Conservation (phyloP, 2,113 vertebrate species). For the Dasyurus viverrinus region DNA sequence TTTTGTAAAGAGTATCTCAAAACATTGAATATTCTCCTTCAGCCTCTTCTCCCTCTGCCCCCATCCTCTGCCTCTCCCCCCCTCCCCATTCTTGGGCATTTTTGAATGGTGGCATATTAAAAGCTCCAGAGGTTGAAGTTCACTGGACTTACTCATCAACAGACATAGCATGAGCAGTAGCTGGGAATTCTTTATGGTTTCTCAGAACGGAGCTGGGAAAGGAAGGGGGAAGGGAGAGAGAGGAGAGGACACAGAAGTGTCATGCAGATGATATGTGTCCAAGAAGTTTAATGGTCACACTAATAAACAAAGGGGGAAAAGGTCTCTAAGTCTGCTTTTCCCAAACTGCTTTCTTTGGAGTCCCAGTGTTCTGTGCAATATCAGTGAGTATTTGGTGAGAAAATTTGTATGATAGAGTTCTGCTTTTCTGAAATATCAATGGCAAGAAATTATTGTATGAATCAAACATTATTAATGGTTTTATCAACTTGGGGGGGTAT, state of each 20-base stretch:
- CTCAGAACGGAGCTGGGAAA: neutral
- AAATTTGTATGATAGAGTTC: neutral
- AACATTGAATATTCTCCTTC: neutral
- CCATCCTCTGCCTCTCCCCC: neutral
- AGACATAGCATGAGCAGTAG: neutral
- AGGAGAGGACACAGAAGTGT: neutral
- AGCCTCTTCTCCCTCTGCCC: neutral
- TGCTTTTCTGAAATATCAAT: neutral
- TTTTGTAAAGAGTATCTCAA: neutral
- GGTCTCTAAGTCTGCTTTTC: neutral
- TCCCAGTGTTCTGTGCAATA: neutral
- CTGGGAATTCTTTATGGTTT: neutral
- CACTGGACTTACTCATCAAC: neutral
- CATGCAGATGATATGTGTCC: slow-evolving; percentile 5
- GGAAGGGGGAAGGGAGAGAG: neutral
- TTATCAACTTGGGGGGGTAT: neutral
- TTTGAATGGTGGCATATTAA: neutral
- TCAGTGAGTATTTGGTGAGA: neutral
- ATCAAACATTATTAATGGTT: neutral
- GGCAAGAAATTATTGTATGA: neutral
- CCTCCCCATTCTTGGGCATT: neutral
- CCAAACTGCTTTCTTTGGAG: neutral
- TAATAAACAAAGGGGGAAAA: neutral
- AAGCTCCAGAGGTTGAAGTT: neutral
- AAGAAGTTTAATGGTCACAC: neutral